Conservation (phyloP, 2,113 vertebrate species). For the Lanius ludovicianus region DNA sequence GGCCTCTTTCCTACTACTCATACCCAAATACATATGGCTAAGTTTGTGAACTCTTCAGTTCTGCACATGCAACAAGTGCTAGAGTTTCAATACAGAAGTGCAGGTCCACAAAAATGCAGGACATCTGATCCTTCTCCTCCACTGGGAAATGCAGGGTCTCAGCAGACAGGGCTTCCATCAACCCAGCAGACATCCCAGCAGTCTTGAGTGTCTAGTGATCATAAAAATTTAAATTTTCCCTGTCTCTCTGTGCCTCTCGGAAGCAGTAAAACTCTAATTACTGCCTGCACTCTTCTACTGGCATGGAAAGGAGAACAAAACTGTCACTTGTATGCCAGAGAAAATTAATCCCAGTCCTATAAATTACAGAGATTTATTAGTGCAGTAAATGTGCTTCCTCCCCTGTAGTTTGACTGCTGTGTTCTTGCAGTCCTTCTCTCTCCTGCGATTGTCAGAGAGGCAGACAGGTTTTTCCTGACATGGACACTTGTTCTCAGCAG, state of each 20-base stretch:
- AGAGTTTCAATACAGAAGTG: neutral
- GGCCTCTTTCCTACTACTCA: neutral
- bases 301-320: constrained; percentile 1
- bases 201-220: neutral
- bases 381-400: constrained; percentile 11
- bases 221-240: constrained; percentile 25
- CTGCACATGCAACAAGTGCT: neutral
- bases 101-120: neutral
- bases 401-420: neutral
- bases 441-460: neutral
- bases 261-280: constrained; percentile 29
- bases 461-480: neutral
- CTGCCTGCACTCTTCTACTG: neutral
- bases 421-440: neutral
- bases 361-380: constrained; percentile 50
- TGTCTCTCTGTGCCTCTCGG: neutral
- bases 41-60: neutral
- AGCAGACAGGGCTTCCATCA: neutral
- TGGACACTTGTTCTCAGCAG: neutral
- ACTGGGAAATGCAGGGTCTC: neutral
- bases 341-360: constrained; percentile 47
- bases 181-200: neutral
- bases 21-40: neutral
- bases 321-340: constrained; percentile 3
- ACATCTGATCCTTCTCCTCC: neutral